phyloP scores from a whole-genome alignment of 2,797 vertebrate genomes.

The Intellagama lesueurii region DNA sequence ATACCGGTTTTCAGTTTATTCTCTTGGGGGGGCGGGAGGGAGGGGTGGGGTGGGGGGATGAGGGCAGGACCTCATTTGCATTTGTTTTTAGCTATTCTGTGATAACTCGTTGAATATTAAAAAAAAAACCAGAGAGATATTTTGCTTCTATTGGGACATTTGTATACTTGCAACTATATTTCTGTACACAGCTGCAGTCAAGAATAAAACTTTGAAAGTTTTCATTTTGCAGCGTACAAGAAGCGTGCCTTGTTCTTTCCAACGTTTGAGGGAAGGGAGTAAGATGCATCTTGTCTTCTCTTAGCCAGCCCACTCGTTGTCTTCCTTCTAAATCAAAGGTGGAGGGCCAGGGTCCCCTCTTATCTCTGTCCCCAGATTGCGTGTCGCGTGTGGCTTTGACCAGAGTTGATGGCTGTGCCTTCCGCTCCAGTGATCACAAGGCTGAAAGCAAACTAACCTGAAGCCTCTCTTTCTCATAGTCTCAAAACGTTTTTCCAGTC shows the following conservation, averaged over 20 bases:
- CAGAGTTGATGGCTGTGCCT: no score
- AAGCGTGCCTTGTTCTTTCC: slow-evolving; percentile 54
- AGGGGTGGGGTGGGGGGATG: slow-evolving; percentile 42
- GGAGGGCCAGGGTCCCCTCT: no score
- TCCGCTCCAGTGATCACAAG: no score
- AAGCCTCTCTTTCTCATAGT: no score
- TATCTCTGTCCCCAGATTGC: no score
- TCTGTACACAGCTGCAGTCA: slow-evolving; percentile 94
- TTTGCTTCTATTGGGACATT: slow-evolving; percentile 90
- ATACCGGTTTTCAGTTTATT: slow-evolving; percentile 79
- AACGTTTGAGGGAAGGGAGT: background rate
- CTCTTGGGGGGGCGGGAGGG: slow-evolving; percentile 38
- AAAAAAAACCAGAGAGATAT: slow-evolving; percentile 74
- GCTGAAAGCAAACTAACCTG: background rate
- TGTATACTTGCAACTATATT: slow-evolving; percentile 92
- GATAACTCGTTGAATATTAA: slow-evolving; percentile 90
- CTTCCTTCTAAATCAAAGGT: background rate
- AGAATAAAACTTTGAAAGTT: slow-evolving; percentile 90
- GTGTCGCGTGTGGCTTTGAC: no score
- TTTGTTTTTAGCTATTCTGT: slow-evolving; percentile 89
- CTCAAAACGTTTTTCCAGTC: background rate
- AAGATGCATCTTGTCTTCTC: background rate
- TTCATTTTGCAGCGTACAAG: slow-evolving; percentile 77
- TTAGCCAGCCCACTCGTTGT: background rate
- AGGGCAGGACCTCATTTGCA: slow-evolving; percentile 80